Base-by-base conservation (phyloP, 1,140 invertebrate genomes). In the Marisa cornuarietis region DNA sequence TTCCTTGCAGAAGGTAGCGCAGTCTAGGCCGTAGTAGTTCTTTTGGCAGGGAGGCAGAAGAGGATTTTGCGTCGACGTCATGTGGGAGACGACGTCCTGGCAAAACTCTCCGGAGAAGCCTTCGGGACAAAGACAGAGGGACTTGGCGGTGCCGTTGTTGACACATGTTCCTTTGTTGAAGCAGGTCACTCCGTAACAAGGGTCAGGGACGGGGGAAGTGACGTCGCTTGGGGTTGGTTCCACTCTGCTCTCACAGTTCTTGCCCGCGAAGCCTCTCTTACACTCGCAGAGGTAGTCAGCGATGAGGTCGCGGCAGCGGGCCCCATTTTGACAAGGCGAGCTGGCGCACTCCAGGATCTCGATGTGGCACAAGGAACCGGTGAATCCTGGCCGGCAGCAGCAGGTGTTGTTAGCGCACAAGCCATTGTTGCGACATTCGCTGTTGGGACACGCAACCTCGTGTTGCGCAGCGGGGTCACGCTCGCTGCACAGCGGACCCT, bases 401-500 rank as follows among this genome's bases (percentile, higher is more conserved):
- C 83, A 85, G 2, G 80, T 80, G 62, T 51, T 66, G 69, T 85
- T 82, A 11, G 54, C 51, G 71, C 83, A 85, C 10, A 73, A 8
- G 7, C 77, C 83, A 20, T 80, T 79, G 69, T 85, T 81, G 61
- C 83, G 65, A 52, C 83, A 85, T 20, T 52, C 66, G 42, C 82
- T 85, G 69, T 75, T 65, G 9, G 83, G 82, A 62, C 83, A 85
- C 42, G 78, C 78, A 14, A 76, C 80, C 5, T 80, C 75, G 71
- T 79, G 79, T 31, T n/a, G 51, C 14, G 75, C 79, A 14, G n/a
- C 66, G 10, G 78, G 76, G 49, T 84, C 82, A 16, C 76, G 79
- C 4, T 49, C 94, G 88, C 96, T 95, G 90, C 96, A 98, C n/a
- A 97, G 93, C 88, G 95, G 94, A 76, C 96, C 96, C 69, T 94